Evolutionary conservation across 1,140 invertebrate species (phyloP).

Genomic region (Drosophila mayri): DNA sequence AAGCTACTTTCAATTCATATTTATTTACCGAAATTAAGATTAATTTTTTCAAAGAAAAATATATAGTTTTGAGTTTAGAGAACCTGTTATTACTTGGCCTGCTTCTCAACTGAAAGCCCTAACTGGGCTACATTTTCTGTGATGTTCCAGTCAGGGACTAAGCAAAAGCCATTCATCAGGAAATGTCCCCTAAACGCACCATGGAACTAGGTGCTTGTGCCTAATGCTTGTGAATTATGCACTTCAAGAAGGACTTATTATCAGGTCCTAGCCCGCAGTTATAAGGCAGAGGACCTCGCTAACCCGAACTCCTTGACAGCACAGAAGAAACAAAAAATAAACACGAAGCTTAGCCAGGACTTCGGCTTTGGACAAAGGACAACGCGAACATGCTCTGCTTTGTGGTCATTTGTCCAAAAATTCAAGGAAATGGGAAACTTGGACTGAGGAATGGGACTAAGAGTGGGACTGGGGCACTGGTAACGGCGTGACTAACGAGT

Average conservation of each 20-base stretch:
- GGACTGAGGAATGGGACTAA: neutral
- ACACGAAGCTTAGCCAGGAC: slow-evolving; percentile 1
- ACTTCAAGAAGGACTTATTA: slow-evolving; percentile 48
- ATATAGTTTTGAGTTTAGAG: neutral
- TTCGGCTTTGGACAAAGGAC: neutral
- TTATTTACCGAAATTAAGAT: neutral
- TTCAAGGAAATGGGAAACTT: slow-evolving; percentile 5
- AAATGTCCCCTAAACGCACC: slow-evolving; percentile 6
- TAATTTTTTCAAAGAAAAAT: neutral
- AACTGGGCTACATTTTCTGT: neutral
- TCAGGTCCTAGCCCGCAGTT: slow-evolving; percentile 7
- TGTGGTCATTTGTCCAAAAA: slow-evolving; percentile 54
- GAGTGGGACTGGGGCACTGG: neutral
- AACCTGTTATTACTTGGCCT: too few relatives aligned
- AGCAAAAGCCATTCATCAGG: slow-evolving; percentile 59
- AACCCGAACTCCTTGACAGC: slow-evolving; percentile 5
- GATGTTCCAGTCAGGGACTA: neutral
- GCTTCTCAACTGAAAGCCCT: neutral
- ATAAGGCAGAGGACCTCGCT: slow-evolving; percentile 7
- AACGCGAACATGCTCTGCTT: slow-evolving; percentile 4
- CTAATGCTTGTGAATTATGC: slow-evolving; percentile 57
- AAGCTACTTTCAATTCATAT: neutral
- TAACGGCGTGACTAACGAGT: slow-evolving; percentile 17
- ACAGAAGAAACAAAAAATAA: neutral
- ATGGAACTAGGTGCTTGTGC: slow-evolving; percentile 7